A percentile compares a stretch with the other conserved stretches of the same genome.
Conservation (phyloP, 30 jellyfish, hydroid and myxozoan species). For the Catostylus mosaicus region DNA sequence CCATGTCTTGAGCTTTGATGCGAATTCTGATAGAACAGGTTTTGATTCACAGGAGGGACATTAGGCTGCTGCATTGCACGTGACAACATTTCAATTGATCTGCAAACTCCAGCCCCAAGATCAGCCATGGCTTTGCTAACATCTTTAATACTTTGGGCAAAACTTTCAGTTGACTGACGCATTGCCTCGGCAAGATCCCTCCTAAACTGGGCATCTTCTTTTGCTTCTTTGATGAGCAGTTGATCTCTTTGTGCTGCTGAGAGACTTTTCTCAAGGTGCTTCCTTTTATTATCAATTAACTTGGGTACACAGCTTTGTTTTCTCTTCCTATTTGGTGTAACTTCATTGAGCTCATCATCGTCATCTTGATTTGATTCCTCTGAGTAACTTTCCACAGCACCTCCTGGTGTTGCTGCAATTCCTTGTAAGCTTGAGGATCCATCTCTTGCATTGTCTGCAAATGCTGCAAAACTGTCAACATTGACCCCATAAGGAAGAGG, state of each 20-base stretch:
- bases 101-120: constrained; percentile 60
- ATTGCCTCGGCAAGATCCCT: constrained; percentile 51
- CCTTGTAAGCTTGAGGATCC: constrained; percentile 7
- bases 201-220: constrained; percentile 62
- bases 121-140: constrained; percentile 58
- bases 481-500: constrained; percentile 51
- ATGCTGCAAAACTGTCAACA: too few relatives aligned
- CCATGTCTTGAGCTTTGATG: constrained; percentile 13
- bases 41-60: constrained; percentile 52
- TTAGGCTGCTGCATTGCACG: constrained; percentile 52
- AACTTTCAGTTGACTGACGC: constrained; percentile 54
- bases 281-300: constrained; percentile 54
- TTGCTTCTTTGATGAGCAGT: constrained; percentile 41
- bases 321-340: constrained; percentile 29
- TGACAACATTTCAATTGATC: constrained; percentile 62
- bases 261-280: constrained; percentile 44
- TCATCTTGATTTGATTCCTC: constrained; percentile 30
- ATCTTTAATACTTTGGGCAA: constrained; percentile 33
- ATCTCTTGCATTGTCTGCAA: neutral
- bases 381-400: constrained; percentile 23
- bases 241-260: constrained; percentile 59
- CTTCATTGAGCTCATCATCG: constrained; percentile 21
- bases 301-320: constrained; percentile 32
- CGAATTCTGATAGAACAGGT: constrained; percentile 38
- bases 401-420: constrained; percentile 11